Evolutionary conservation across 2,888 invertebrate species (phyloP).

Genomic region (Apoda limacodes): DNA sequence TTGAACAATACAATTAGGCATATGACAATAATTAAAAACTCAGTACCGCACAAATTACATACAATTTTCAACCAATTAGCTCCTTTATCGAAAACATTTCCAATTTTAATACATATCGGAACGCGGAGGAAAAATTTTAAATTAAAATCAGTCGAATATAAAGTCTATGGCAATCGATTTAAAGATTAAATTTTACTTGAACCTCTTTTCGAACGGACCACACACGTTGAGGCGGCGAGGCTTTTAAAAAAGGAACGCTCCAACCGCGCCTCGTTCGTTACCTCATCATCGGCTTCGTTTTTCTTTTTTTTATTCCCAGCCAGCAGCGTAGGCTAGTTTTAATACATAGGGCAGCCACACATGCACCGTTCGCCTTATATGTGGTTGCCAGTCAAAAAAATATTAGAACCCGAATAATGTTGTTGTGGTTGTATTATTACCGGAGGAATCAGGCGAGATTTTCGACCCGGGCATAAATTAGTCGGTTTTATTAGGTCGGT

Average conservation of each 20-base stretch:
- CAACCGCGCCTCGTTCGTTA: conserved; percentile 66
- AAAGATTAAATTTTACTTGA: conserved; percentile 16
- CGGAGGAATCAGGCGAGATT: conserved; percentile 30
- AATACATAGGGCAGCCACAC: conserved; percentile 45
- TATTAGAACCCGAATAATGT: conserved; percentile 47
- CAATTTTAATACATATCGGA: conserved; percentile 34
- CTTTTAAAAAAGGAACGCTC: conserved; percentile 64
- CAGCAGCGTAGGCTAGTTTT: conserved; percentile 47
- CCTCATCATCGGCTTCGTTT: conserved; percentile 61
- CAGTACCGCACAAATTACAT: conserved; percentile 30
- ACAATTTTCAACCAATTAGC: conserved; percentile 46
- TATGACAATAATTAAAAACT: conserved; percentile 29
- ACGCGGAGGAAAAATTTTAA: conserved; percentile 21
- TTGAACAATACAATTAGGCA: conserved; percentile 30
- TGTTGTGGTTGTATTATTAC: conserved; percentile 45
- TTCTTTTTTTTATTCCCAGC: conserved; percentile 43
- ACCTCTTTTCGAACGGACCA: conserved; percentile 35
- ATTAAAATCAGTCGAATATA: conserved; percentile 15
- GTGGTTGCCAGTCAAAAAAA: conserved; percentile 33
- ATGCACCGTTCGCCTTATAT: conserved; percentile 29
- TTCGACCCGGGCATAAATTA: conserved; percentile 42
- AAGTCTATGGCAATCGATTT: conserved; percentile 15
- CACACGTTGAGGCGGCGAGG: conserved; percentile 55
- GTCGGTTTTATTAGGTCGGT: conserved; percentile 43
- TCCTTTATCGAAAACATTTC: conserved; percentile 31